Conservation (phyloP, 1,140 invertebrate genomes). For the Reticulitermes speratus region DNA sequence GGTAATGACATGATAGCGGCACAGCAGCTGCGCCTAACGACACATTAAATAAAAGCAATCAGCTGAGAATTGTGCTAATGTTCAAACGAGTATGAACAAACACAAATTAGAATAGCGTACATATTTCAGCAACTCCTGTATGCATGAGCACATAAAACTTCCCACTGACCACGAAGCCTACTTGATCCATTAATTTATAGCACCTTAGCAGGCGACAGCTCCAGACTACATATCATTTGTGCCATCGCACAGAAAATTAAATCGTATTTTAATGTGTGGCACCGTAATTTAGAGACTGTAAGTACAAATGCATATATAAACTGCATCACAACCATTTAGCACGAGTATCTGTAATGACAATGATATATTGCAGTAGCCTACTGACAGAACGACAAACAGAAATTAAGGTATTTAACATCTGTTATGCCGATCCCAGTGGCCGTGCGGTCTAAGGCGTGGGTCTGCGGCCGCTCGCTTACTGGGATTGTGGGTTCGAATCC, state of each 20-base stretch:
- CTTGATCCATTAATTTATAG: slow-evolving; percentile 10
- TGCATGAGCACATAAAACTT: not conserved
- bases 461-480: too few relatives aligned
- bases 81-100: not conserved
- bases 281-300: not conserved
- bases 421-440: too few relatives aligned
- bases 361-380: not conserved
- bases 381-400: not conserved
- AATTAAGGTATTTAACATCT: not conserved
- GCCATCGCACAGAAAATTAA: not conserved
- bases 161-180: not conserved
- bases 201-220: not conserved
- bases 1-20: too few relatives aligned
- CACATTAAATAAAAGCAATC: not conserved
- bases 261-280: not conserved
- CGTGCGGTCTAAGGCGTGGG: too few relatives aligned
- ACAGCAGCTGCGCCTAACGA: too few relatives aligned
- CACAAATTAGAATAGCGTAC: not conserved
- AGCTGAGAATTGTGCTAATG: not conserved
- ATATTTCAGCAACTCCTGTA: not conserved
- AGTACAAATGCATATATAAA: not conserved
- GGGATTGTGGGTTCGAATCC: too few relatives aligned
- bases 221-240: not conserved
- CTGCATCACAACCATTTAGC: not conserved
- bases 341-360: not conserved